Evolutionary conservation across 2,888 invertebrate species (phyloP), one percentile per base, ranked within the genome.

Genomic region (Zootermopsis nevadensis): DNA sequence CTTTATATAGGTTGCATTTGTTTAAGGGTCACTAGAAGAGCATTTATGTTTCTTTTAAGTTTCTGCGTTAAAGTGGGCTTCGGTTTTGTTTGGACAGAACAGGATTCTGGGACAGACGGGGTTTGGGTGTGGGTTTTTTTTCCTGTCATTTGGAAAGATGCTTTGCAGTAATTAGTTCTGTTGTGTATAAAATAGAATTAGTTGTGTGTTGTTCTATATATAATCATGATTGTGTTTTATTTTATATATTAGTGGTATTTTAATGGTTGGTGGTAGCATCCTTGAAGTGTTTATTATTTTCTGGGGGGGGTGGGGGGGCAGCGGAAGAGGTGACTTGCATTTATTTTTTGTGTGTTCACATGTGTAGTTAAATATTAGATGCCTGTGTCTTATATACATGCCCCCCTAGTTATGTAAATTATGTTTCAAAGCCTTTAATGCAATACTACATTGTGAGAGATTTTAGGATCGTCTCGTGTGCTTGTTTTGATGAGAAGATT

Each of bases 231-330:
- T 33, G 35, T 69, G 35, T 74, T n/a, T 74, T 74, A 74, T n/a
- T 74, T 35, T 74, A 74, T 22, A n/a, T n/a, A n/a, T n/a, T n/a
- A 42, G 38, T 74, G 38, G 42, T 33, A 8, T 24, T 33, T 4
- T 74, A 38, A 1, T 38, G 22, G n/a, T n/a, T 74, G 74, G 72
- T 72, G 72, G 72, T 72, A 72, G 72, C 35, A 72, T 72, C 31
- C 35, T 38, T 31, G 38, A 33, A 19, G 33, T 4, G 24, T 74
- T 6, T 22, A 31, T 38, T 74, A n/a, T 74, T 69, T 74, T 74
- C 10, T 74, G 74, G 31, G 74, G 7, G 33, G 74, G 2, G 69
- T 69, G 15, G 7, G 42, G 7, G 42, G 7, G 42, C 15, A 15
- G 7, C 12, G 8, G 48, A 19, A 19, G 48, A 19, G 48, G 48